phyloP scores from a whole-genome alignment of 2,888 invertebrate species.

The Drosophila picticornis region DNA sequence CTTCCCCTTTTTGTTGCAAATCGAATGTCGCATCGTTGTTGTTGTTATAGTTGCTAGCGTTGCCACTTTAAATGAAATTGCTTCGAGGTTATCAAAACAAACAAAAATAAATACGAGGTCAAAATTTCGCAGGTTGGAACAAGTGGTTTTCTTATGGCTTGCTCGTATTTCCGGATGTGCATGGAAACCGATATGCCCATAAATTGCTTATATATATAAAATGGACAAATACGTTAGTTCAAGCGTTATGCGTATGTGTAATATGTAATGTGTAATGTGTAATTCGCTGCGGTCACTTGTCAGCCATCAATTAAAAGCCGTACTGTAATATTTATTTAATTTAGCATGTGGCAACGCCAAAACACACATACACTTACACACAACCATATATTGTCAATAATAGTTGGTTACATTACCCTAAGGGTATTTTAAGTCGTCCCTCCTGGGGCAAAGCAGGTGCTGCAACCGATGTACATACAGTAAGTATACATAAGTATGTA shows the following conservation, averaged over 20 bases:
- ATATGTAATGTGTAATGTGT: neutral
- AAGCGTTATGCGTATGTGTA: neutral
- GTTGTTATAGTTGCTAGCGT: constrained; percentile 18
- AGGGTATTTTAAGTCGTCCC: constrained; percentile 25
- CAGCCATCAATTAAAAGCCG: constrained; percentile 21
- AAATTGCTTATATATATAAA: constrained; percentile 13
- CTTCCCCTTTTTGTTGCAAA: constrained; percentile 23
- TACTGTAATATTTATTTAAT: constrained; percentile 47
- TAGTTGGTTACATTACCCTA: constrained; percentile 22
- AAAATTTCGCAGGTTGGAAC: constrained; percentile 23
- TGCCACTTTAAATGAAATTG: constrained; percentile 32
- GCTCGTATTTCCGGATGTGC: constrained; percentile 36
- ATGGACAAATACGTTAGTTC: neutral
- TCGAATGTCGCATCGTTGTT: constrained; percentile 29
- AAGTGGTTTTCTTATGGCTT: constrained; percentile 5
- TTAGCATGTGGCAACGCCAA: constrained; percentile 51
- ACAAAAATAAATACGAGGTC: constrained; percentile 36
- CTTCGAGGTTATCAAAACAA: constrained; percentile 35
- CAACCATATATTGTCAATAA: constrained; percentile 7
- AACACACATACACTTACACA: constrained; percentile 5
- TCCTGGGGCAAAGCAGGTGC: constrained; percentile 39
- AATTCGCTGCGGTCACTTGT: constrained; percentile 1
- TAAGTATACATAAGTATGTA: neutral
- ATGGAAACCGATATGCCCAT: constrained; percentile 43
- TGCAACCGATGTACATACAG: constrained; percentile 1